phyloP scores from a whole-genome alignment of 2,888 invertebrate species.

The Melinopterus prodromus region DNA sequence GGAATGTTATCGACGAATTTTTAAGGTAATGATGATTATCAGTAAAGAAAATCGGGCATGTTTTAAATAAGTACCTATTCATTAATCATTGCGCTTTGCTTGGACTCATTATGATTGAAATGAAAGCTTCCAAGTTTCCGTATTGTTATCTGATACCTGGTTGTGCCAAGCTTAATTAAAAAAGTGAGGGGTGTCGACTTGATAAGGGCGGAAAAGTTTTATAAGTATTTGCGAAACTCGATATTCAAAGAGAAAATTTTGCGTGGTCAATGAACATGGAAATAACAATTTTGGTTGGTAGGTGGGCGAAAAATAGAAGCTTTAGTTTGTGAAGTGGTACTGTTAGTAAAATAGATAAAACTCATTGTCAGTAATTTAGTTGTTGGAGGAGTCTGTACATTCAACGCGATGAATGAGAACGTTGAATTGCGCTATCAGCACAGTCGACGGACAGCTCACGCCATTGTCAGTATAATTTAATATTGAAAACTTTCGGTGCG shows the following conservation, averaged over 20 bases:
- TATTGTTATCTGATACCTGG: background rate
- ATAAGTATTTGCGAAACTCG: background rate
- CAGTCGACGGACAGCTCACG: background rate
- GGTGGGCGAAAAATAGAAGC: too few species aligned
- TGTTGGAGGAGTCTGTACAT: background rate
- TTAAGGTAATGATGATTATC: background rate
- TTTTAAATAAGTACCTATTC: background rate
- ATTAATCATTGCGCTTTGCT: background rate
- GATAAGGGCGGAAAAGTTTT: background rate
- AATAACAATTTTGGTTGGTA: background rate
- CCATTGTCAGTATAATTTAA: background rate
- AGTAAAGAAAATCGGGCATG: background rate
- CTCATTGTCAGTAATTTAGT: background rate
- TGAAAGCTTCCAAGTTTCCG: background rate
- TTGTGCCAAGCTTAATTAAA: background rate
- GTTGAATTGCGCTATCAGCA: background rate
- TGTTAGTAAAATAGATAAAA: slow-evolving; percentile 4
- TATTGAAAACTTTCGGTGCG: background rate
- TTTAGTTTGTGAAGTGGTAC: background rate
- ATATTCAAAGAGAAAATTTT: background rate
- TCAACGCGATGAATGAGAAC: background rate
- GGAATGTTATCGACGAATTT: background rate
- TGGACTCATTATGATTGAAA: background rate
- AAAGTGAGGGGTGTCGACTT: background rate
- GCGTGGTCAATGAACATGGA: background rate